phyloP scores from a whole-genome alignment of 2,113 vertebrate species.

The Oxygymnocypris stewartii region DNA sequence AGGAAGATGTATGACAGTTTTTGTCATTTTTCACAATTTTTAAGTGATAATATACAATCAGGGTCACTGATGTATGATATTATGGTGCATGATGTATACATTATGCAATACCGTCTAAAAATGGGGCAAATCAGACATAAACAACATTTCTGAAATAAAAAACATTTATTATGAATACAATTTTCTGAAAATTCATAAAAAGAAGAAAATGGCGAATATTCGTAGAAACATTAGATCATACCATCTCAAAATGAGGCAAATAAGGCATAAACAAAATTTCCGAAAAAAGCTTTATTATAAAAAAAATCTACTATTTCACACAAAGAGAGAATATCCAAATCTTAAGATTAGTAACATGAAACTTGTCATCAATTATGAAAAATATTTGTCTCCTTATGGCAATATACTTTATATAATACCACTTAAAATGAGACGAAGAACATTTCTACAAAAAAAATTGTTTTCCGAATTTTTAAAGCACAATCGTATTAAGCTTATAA shows the following conservation, averaged over 20 bases:
- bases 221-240: too few species aligned
- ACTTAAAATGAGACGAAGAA: too few species aligned
- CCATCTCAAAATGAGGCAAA: too few species aligned
- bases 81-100: not conserved
- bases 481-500: not conserved
- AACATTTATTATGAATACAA: not conserved
- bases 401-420: too few species aligned
- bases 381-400: too few species aligned
- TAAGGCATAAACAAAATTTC: too few species aligned
- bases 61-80: not conserved
- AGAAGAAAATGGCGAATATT: not conserved
- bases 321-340: not conserved
- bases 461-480: not conserved
- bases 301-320: too few species aligned
- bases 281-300: too few species aligned
- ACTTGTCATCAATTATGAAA: too few species aligned
- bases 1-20: not conserved
- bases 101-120: not conserved
- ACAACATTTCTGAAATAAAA: not conserved
- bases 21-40: not conserved
- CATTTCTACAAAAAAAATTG: too few species aligned
- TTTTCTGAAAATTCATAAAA: not conserved
- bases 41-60: not conserved
- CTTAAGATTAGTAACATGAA: too few species aligned
- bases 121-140: not conserved